Base-by-base conservation (phyloP, 1,140 invertebrate species). In the Zelostemma sp. region DNA sequence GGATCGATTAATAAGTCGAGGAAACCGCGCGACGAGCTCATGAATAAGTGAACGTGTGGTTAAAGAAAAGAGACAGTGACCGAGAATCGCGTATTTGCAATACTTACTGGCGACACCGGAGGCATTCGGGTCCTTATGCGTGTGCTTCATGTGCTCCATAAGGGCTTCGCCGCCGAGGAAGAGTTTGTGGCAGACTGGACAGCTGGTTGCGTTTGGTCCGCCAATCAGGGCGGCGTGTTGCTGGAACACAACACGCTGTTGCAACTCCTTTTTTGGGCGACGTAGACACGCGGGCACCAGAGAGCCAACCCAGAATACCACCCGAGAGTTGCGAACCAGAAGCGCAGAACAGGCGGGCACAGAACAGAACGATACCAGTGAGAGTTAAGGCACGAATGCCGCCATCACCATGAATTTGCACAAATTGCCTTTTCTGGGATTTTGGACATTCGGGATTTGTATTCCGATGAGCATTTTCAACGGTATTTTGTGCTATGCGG, bases 71-170 rank as follows among this genome's bases (percentile, higher is more conserved):
- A 75, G 73, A 75, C 63, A 67, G 65, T 55, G 69, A 62, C 58
- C 58, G 50, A 68, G 67, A 64, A 53, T 61, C 60, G 67, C 60
- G 63, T 64, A 58, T 65, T 53, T 61, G 65, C 71, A 64, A 80
- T 86, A 92, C 93, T 94, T 93, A 96, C 94, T 94, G 88, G 93
- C 91, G 84, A 94, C 93, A 78, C 91, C 92, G 62, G 93, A 92
- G 54, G 93, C 91, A 84, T 93, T 93, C 25, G 94, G 94, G 80
- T 97, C 95, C 88, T 96, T 97, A 86, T 97, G 95, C 25, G 93
- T 93, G 82, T 93, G 93, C 86, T 96, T 96, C 95, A 97, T 97
- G 84, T 97, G 95, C 83, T 97, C 95, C 88, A 97, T 95, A 45
- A 97, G 89, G 41, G 94, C 93, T 85, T 97, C 95, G 53, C 91